Evolutionary conservation across 1,140 invertebrate species (phyloP), one percentile per base, ranked within the genome.

Genomic region (Bombus polaris): DNA sequence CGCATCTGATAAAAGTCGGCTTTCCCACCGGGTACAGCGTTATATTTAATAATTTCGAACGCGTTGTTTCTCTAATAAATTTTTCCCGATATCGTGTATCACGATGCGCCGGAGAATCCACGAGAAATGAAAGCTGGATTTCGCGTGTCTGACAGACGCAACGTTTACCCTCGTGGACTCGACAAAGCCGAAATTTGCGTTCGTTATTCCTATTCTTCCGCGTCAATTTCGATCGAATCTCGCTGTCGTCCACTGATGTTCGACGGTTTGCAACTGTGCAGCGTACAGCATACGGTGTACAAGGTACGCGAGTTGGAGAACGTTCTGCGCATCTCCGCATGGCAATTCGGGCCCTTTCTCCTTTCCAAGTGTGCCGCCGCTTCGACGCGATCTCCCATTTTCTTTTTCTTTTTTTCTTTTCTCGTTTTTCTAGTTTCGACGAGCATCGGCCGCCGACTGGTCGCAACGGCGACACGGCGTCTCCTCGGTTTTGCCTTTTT

Each of bases 391-490:
- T 22, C 15, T 22, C 25, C 22, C 18, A 42, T 39, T 65, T 6
- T 53, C 47, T 32, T 32, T 15, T n/a, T 68, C 68, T 65, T 44
- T 15, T 57, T 37, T 68, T 62, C 9, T 65, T 62, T 57, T 37
- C 25, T 44, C 12, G 18, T 15, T 47, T 44, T 10, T 32, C 22
- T 59, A 62, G 25, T 9, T 1, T 3, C n/a, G 12, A 9, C 25
- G n/a, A 77, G 65, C 86, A 39, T 32, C 74, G 62, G n/a, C 80
- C 87, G 87, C 80, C 87, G 78, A 72, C 74, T 87, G 86, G 87
- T 65, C 84, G 37, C 73, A 88, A 81, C 87, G 83, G 73, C 77
- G 39, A 59, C 82, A 42, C 53, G 71, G 47, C 81, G 81, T 87
- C 81, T 72, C 74, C 65, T 15, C 70, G 22, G 35, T 75, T 89